Conservation (phyloP, 2,797 vertebrate species). For the Heteromormyrus szaboi region DNA sequence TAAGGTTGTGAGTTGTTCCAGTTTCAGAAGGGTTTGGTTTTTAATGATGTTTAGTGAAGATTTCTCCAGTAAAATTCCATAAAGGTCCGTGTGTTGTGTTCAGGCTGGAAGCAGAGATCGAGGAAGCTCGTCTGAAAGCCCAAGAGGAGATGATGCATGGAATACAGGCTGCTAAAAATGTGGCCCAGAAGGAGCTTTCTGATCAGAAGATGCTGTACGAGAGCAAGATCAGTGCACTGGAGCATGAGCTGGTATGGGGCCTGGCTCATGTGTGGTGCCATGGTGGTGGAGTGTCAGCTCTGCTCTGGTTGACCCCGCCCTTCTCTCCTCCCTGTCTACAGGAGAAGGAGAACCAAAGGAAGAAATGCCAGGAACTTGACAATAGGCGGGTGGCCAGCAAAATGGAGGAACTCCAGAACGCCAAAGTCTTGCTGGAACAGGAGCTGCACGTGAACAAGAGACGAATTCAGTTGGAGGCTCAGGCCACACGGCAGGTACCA, state of each 20-base stretch:
- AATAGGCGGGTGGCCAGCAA: constrained; percentile 67
- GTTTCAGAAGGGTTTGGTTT: neutral
- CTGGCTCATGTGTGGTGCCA: neutral
- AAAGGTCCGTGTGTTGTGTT: neutral
- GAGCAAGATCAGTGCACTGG: constrained; percentile 68
- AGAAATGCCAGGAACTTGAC: constrained; percentile 68
- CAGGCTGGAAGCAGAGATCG: constrained; percentile 88
- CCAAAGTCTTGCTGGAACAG: constrained; percentile 74
- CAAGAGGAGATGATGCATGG: constrained; percentile 93
- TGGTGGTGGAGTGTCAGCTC: neutral
- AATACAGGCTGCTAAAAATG: constrained; percentile 84
- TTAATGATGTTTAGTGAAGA: neutral
- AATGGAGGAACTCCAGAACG: constrained; percentile 75
- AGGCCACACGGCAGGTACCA: constrained; percentile 71
- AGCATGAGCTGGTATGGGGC: constrained; percentile 74
- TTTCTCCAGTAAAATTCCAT: neutral
- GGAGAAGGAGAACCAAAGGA: constrained; percentile 73
- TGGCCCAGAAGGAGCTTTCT: constrained; percentile 81
- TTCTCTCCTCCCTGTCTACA: constrained; percentile 38
- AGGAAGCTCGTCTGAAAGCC: constrained; percentile 82
- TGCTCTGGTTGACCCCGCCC: neutral
- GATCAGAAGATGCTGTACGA: constrained; percentile 81
- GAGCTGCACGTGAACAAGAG: constrained; percentile 74
- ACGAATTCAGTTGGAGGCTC: constrained; percentile 78
- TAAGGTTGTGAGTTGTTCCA: neutral